Conservation (phyloP, 2,113 vertebrate genomes). For the Paratilapia polleni region DNA sequence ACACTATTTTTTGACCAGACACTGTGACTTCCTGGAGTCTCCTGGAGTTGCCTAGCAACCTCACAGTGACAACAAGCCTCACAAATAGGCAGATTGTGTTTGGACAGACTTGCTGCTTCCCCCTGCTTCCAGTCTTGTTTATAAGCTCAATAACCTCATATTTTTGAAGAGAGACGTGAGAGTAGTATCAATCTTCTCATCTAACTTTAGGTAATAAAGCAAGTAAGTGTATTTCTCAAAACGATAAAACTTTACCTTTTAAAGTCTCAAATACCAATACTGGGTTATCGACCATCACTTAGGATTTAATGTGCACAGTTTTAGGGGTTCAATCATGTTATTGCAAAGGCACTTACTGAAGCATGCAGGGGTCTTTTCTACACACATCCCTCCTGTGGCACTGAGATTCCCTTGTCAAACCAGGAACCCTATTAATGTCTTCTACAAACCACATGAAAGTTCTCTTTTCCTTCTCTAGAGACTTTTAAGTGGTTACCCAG, state of each 20-base stretch:
- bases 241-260: neutral
- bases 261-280: neutral
- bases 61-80: neutral
- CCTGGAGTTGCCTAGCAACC: neutral
- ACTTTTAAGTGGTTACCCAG: slow-evolving; percentile 33
- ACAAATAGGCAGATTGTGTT: neutral
- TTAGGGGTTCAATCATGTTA: neutral
- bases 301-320: neutral
- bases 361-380: slow-evolving; percentile 8
- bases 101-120: neutral
- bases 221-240: neutral
- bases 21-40: slow-evolving; percentile 10
- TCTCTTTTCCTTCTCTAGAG: slow-evolving; percentile 26
- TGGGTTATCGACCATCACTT: neutral
- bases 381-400: slow-evolving; percentile 19
- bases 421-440: slow-evolving; percentile 38
- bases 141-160: neutral
- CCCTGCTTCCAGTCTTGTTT: neutral
- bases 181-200: neutral
- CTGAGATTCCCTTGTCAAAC: slow-evolving; percentile 34
- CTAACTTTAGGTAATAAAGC: neutral
- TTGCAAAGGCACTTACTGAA: slow-evolving; percentile 9
- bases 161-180: neutral
- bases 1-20: neutral
- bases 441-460: slow-evolving; percentile 7